Base-by-base conservation (phyloP, 2,113 vertebrate species). In the Lepus timidus region DNA sequence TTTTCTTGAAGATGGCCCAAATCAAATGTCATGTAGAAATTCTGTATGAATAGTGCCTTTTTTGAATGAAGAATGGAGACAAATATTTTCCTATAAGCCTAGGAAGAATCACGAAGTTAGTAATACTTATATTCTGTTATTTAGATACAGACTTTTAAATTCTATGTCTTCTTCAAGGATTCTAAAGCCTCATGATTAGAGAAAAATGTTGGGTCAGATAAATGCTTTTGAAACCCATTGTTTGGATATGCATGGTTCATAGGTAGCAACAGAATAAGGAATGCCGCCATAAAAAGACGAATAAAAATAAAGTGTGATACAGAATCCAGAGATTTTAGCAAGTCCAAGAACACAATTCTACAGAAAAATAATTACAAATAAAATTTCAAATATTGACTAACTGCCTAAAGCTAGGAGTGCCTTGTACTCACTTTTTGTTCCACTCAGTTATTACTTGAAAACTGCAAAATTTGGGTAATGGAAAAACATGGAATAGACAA, bases 191-290 rank as follows among this genome's bases (percentile, higher is more conserved):
- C 9, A 73, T 51, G 5, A 14, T 58, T 68, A 83, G n/a, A 82
- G 20, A 27, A 44, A 85, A 85, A 58, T 20, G 9, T 12, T 55
- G 3, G 22, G 12, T 22, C 25, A 75, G 29, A 67, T 81, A 81
- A 90, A 71, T 44, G 76, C 3, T 16, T 88, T 64, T 36, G 23
- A 93, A 97, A 67, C n/a, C 14, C 52, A 81, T 79, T 71, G 7
- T 85, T 91, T 52, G 92, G 67, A 64, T 86, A 87, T 27, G 6
- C 1, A 29, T 79, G 81, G 19, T 71, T 74, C 27, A 70, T 33
- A 65, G 9, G 49, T 87, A 75, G 23, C 27, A 85, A 44, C 16
- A 73, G 27, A 85, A 87, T 52, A 76, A 80, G 74, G 20, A 74
- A 90, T 75, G 20, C 17, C 22, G 74, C 25, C 65, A 36, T 7